These are phyloP conservation scores for Martes martes DNA, from an alignment of 2,113 vertebrate genomes.

Conservation along the genomic window DNA sequence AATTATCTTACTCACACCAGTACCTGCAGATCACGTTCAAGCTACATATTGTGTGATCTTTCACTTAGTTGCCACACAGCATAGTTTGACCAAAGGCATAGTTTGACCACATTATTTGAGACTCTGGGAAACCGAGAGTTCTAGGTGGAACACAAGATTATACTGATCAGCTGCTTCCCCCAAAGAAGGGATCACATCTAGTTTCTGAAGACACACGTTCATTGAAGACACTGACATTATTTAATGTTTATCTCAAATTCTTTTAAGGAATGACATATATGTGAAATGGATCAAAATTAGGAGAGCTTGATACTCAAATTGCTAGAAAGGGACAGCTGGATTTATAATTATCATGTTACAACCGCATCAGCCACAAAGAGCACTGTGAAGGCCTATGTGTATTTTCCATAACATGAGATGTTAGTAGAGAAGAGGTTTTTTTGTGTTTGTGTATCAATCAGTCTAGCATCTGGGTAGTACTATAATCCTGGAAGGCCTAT, in stretches of 20 bases:
- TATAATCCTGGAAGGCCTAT: not conserved
- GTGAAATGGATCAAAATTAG: not conserved
- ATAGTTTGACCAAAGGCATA: not conserved
- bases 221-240: not conserved
- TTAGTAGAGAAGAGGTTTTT: not conserved
- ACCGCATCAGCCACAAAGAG: not conserved
- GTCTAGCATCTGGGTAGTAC: not conserved
- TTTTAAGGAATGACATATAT: not conserved
- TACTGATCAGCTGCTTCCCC: not conserved
- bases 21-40: not conserved
- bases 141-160: not conserved
- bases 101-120: not conserved
- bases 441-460: not conserved
- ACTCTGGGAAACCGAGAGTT: not conserved
- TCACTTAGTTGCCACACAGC: not conserved
- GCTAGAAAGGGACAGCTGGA: not conserved
- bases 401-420: not conserved
- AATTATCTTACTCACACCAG: conserved; percentile 4
- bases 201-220: not conserved
- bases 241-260: not conserved
- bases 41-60: not conserved
- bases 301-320: not conserved
- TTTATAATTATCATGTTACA: not conserved
- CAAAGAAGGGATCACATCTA: not conserved
- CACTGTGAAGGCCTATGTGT: not conserved